Conservation (phyloP, 2,888 invertebrate species). For the Neria commutata region DNA sequence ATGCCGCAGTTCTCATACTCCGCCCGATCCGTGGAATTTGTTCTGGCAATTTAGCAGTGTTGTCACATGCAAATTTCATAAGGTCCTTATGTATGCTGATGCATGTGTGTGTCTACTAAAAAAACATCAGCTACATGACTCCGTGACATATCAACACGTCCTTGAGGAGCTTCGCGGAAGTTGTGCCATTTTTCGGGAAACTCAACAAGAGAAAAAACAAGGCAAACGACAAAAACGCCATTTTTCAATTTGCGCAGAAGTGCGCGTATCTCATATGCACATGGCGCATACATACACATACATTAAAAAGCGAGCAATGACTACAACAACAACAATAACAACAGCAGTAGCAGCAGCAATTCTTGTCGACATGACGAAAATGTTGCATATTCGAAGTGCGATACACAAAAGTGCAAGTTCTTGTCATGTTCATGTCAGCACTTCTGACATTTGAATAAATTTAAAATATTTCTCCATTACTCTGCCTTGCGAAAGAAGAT, state of each 20-base stretch:
- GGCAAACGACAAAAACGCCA: slow-evolving; percentile 29
- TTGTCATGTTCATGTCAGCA: slow-evolving; percentile 41
- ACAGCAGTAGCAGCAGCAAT: neutral
- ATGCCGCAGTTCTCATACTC: too few species aligned
- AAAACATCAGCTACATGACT: neutral
- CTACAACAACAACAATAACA: neutral
- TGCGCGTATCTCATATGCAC: slow-evolving; percentile 10
- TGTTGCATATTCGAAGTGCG: too few species aligned
- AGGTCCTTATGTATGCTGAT: neutral
- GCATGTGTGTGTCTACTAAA: neutral
- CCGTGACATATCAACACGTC: neutral
- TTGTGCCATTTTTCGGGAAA: slow-evolving; percentile 1
- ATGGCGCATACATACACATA: too few species aligned
- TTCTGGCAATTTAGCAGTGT: neutral
- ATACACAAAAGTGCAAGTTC: slow-evolving; percentile 38
- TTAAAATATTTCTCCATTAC: slow-evolving; percentile 38
- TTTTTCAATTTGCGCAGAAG: slow-evolving; percentile 37
- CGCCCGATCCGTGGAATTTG: too few species aligned
- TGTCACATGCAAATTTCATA: neutral
- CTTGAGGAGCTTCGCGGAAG: neutral
- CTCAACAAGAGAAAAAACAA: slow-evolving; percentile 8
- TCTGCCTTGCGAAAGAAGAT: too few species aligned
- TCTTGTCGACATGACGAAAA: too few species aligned
- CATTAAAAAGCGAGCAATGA: too few species aligned
- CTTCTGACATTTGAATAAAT: slow-evolving; percentile 39